Evolutionary conservation across 92 coral and sea anemone species (phyloP).

Genomic region (Montipora capitata): DNA sequence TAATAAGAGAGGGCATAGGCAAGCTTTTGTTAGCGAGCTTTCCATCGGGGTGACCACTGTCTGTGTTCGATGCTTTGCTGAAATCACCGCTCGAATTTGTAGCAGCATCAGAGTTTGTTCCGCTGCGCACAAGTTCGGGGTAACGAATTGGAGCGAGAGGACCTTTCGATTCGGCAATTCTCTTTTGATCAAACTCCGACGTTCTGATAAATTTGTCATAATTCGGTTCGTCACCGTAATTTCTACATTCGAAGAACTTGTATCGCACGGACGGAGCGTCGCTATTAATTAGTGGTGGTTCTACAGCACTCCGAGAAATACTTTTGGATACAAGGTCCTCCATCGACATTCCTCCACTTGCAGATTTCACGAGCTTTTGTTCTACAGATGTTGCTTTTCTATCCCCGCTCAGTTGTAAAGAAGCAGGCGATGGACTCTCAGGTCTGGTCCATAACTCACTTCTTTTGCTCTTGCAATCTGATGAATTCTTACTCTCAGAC

Average conservation of each 20-base stretch:
- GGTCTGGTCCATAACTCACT: slow-evolving; percentile 4
- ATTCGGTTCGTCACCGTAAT: slow-evolving; percentile 83
- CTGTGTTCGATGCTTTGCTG: background rate
- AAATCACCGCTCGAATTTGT: background rate
- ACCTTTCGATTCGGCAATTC: slow-evolving; percentile 21
- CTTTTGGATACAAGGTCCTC: slow-evolving; percentile 88
- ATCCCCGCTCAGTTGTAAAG: background rate
- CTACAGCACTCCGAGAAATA: slow-evolving; percentile 81
- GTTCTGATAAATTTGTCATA: slow-evolving; percentile 55
- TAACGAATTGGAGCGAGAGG: slow-evolving; percentile 82
- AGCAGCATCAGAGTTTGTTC: background rate
- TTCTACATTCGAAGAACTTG: slow-evolving; percentile 85
- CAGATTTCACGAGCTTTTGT: slow-evolving; percentile 3
- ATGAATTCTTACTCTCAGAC: background rate
- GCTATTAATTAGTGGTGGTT: slow-evolving; percentile 85
- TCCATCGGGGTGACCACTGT: background rate
- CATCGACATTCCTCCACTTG: slow-evolving; percentile 56
- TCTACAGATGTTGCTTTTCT: slow-evolving; percentile 12
- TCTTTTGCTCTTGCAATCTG: background rate
- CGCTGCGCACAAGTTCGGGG: slow-evolving; percentile 61
- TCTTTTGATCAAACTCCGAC: slow-evolving; percentile 52
- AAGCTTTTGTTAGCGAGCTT: slow-evolving; percentile 4
- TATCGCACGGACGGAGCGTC: slow-evolving; percentile 88
- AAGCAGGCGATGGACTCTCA: background rate
- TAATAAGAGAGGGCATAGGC: background rate